These are phyloP conservation scores for Entomyzon cyanotis DNA, from an alignment of 2,113 vertebrate genomes.

Conservation along the genomic window DNA sequence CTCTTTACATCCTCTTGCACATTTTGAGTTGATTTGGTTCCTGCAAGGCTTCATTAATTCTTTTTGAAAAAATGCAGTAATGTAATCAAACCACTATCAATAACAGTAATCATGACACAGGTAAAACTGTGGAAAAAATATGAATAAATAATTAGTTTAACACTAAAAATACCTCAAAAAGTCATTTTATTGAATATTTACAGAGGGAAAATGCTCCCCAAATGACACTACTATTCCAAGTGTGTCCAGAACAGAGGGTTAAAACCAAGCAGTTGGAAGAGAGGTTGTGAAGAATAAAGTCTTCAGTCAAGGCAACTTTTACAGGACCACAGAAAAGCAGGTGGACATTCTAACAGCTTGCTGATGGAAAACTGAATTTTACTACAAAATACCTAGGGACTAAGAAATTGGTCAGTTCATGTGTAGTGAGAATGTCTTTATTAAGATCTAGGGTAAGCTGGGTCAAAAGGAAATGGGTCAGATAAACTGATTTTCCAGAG, in stretches of 20 bases:
- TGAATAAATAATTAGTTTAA: not conserved
- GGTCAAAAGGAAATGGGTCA: conserved; percentile 18
- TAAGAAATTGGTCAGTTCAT: conserved; percentile 33
- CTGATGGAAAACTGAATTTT: not conserved
- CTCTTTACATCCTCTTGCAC: not conserved
- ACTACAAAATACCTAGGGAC: not conserved
- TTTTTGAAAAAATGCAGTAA: not conserved
- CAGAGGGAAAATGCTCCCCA: not conserved
- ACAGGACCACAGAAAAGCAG: not conserved
- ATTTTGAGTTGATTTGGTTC: not conserved
- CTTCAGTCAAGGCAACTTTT: not conserved
- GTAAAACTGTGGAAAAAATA: not conserved
- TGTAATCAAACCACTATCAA: not conserved
- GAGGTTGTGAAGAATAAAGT: not conserved
- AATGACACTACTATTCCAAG: not conserved
- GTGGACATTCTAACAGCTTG: not conserved
- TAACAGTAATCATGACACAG: not conserved
- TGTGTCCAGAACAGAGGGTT: not conserved
- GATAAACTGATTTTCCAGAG: conserved; percentile 9
- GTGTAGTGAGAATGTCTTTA: conserved; percentile 21
- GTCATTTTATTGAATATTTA: not conserved
- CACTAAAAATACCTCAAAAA: not conserved
- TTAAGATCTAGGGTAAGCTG: conserved; percentile 21
- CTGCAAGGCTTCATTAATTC: not conserved
- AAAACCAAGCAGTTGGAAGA: not conserved